Base-by-base conservation (phyloP, 2,113 vertebrate species). In the Chionis minor region DNA sequence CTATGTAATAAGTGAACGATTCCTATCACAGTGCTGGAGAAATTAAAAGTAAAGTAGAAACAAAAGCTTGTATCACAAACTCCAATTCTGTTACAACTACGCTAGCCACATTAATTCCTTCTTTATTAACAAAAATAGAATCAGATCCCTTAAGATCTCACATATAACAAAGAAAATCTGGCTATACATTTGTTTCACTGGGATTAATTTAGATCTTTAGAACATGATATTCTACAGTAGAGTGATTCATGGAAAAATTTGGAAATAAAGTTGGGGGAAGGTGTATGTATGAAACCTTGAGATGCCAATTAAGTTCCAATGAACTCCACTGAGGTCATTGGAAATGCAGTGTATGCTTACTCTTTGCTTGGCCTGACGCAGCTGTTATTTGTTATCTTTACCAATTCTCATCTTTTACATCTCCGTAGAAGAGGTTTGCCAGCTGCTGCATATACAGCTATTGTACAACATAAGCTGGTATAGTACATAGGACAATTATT, bases 351-450 rank as follows among this genome's bases (percentile, higher is more conserved):
- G 40, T 9, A 44, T 45, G 22, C 79, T 89, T 44, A 23, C 51
- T 72, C 75, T 94, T 75, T 79, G 38, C 70, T 51, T 30, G 35
- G 58, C 90, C 85, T 92, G 93, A 40, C 19, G 73, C 85, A 84
- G 84, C 74, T 71, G 94, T 93, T 94, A 78, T 26, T 95, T 75
- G 94, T 94, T 94, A 89, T 94, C 86, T 94, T 65, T 52, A 92
- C 80, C 63, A 90, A 45, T 75, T 84, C 83, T 78, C 77, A 70
- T 65, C 63, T 93, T 94, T 96, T 94, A 93, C 82, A 91, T 94
- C 69, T 86, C 69, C 4, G 1, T 21, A 35, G 81, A 93, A 92
- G 84, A 92, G 27, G 17, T 32, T 95, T 94, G 75, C 69, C 78
- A 95, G 75, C 65, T 94, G 88, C 74, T 95, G 28, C 94, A 74